Base-by-base conservation (phyloP, 2,113 vertebrate genomes). In the Poeciliopsis prolifica region DNA sequence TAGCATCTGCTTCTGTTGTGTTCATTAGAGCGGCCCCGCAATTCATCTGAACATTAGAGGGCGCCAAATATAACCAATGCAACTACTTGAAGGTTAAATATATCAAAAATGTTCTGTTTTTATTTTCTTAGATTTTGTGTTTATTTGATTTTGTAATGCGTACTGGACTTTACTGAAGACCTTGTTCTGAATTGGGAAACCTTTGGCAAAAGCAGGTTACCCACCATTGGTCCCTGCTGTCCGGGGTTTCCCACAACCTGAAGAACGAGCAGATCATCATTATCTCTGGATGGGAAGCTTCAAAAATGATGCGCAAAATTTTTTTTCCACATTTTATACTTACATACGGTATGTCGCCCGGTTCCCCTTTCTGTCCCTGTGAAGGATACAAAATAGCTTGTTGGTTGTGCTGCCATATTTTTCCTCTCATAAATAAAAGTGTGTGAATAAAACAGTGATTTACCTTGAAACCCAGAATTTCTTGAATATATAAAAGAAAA, bases 321-420 rank as follows among this genome's bases (percentile, higher is more conserved):
- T 17, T 5, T 40, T 26, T 0, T 2, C 51, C 1, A 26, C 17
- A 19, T 37, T 29, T 1, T 19, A 54, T 24, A 97, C 97, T 97
- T 94, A 99, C 98, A 86, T 96, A 90, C 76, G 97, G 98, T 48
- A 99, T 96, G 85, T 97, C 90, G 83, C 98, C 98, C 71, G 98
- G 98, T 86, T 99, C 98, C 74, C 98, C 98, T 93, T 99, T 99
- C 89, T 98, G 93, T 54, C 98, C 98, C 98, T 99, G 37, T 15
- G 67, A 77, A 48, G 30, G 73, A 83, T 30, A 33, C 0, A 75
- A 14, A 75, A 26, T 5, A 51, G 48, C 5, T 22, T 11, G 19
- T 48, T 68, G 24, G 35, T 10, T 26, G 51, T 24, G 37, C 22
- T 44, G 2, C 70, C 58, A 29, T 63, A 10, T 15, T 0, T 0